Evolutionary conservation across 2,888 invertebrate species (phyloP), one percentile per base, ranked within the genome.

Genomic region (Girardia tigrina): DNA sequence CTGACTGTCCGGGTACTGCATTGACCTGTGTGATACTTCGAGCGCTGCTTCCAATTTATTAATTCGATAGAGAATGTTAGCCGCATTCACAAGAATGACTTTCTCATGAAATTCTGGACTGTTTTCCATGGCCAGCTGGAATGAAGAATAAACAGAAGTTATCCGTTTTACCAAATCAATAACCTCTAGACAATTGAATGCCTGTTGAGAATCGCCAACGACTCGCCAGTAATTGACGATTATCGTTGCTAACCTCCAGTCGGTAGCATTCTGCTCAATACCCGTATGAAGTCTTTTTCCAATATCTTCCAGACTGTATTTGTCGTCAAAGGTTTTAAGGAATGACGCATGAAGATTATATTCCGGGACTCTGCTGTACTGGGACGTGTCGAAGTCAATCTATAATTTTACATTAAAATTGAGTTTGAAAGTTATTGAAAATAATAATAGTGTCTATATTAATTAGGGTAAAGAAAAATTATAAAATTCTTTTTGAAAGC

Each of bases 201-300:
- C 90, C 80, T 89, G 88, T n/a, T 87, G 87, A 0, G 89, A 88
- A 81, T 89, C 87, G 14, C 90, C 91, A 80, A 87, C 87, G 0
- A 89, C 87, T 78, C 90, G 86, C 91, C 91, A 91, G 84, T 88
- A 91, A 79, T 90, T 86, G 0, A 90, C 88, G 29, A 90, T 91
- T 83, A 90, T 86, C 82, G 90, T 90, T 80, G 90, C 89, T 81
- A 90, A 88, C 29, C 90, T 83, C 91, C 91, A 91, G 0, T 90
- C 90, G 0, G 89, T 88, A 75, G 85, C 87, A 81, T 90, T 90
- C 81, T 87, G 86, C 26, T 36, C 75, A n/a, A 75, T 12, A 73
- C 74, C 74, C 2, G 2, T 73, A 6, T 42, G 20, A 26, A 74
- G 27, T 69, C 74, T 26, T 69, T 26, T 69, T 29, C 42, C 74